Percentiles rank a stretch among this genome's conserved stretches.
These are phyloP conservation scores for Dendrocopos noguchii DNA, from an alignment of 2,113 vertebrate species.

Conservation along the genomic window DNA sequence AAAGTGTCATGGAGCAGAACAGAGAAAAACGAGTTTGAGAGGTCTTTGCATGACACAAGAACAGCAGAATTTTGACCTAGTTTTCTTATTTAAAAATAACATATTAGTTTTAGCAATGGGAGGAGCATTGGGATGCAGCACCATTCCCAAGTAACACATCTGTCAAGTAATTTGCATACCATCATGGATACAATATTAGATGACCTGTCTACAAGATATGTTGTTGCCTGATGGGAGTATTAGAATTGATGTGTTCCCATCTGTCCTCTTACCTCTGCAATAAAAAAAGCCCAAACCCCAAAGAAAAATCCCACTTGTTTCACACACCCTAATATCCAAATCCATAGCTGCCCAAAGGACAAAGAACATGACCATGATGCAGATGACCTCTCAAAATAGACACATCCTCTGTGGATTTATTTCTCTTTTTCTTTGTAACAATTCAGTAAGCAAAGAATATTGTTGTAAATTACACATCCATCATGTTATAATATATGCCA, in stretches of 20 bases:
- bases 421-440: neutral
- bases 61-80: neutral
- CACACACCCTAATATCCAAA: neutral
- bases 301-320: neutral
- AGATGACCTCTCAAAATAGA: neutral
- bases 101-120: neutral
- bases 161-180: neutral
- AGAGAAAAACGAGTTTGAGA: neutral
- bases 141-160: neutral
- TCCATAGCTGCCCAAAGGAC: neutral
- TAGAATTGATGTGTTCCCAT: neutral
- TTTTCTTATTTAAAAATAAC: neutral
- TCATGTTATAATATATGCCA: conserved; percentile 18
- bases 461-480: neutral
- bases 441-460: neutral
- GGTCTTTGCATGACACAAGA: neutral
- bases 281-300: neutral
- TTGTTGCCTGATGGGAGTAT: neutral
- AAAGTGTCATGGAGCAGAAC: neutral
- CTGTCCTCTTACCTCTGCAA: neutral
- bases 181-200: neutral
- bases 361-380: neutral
- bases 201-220: neutral
- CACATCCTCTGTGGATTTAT: neutral
- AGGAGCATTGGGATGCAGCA: neutral